These are phyloP conservation scores for Petrocephalus zakoni DNA, from an alignment of 2,113 vertebrate species.

Conservation along the genomic window DNA sequence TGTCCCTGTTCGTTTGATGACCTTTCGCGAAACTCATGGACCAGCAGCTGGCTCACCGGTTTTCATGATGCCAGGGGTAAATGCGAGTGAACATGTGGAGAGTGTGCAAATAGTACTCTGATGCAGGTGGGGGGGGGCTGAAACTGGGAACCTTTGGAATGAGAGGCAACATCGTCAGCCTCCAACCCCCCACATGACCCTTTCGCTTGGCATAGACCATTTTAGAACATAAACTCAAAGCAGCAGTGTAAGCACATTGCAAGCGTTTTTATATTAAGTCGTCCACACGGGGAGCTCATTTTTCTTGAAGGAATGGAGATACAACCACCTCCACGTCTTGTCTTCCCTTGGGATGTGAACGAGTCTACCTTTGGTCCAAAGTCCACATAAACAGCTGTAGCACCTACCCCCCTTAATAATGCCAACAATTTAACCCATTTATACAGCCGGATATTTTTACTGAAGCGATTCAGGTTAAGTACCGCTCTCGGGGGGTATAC, in stretches of 20 bases:
- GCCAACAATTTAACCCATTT: constrained; percentile 12
- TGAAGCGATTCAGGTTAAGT: constrained; percentile 15
- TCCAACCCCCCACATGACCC: background rate
- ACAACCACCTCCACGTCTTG: background rate
- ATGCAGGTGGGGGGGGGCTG: background rate
- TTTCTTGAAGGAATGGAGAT: background rate
- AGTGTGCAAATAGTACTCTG: background rate
- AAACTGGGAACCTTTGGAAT: background rate
- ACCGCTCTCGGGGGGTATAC: background rate
- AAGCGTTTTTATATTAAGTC: background rate
- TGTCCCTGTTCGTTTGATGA: background rate
- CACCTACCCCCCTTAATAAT: background rate
- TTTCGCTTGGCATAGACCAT: background rate
- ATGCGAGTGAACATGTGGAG: background rate
- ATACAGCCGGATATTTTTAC: background rate
- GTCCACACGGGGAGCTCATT: background rate
- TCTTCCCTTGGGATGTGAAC: background rate
- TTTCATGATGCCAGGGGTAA: background rate
- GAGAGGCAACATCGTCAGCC: background rate
- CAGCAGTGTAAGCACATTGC: background rate
- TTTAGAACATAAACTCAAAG: background rate
- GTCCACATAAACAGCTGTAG: background rate
- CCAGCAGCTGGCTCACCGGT: background rate
- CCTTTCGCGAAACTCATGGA: background rate
- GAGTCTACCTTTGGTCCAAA: background rate